These are phyloP conservation scores for Arizona elegans DNA, from an alignment of 2,113 vertebrate genomes.

Conservation along the genomic window DNA sequence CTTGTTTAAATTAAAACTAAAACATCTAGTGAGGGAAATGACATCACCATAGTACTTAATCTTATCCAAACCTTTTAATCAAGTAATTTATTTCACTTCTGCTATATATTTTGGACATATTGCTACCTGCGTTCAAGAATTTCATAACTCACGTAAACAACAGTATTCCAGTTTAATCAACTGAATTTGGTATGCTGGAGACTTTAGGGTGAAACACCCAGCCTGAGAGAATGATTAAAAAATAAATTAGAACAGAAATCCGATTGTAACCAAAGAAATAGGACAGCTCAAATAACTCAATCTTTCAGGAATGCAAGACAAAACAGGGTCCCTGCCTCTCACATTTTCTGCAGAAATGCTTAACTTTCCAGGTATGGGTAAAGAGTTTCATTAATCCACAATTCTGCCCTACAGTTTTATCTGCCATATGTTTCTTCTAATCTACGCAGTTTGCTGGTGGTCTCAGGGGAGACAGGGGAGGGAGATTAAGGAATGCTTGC, in stretches of 20 bases:
- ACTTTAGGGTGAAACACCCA: not conserved
- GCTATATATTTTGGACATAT: not conserved
- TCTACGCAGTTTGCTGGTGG: accelerated
- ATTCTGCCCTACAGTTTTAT: not conserved
- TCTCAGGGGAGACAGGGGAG: not conserved
- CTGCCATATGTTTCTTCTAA: not conserved
- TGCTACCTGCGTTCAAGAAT: not conserved
- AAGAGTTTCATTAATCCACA: not conserved
- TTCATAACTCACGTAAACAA: not conserved
- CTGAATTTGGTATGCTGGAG: not conserved
- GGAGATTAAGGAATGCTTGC: conserved; percentile 1
- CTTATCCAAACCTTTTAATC: not conserved
- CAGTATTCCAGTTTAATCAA: conserved; percentile 11
- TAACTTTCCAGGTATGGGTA: conserved; percentile 12
- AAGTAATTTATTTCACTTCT: conserved; percentile 12
- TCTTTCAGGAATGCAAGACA: not conserved
- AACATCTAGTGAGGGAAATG: not conserved
- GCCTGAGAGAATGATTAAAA: not conserved
- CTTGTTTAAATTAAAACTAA: not conserved
- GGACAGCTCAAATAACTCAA: not conserved
- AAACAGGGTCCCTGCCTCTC: not conserved
- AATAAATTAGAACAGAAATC: conserved; percentile 15
- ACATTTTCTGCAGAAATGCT: not conserved
- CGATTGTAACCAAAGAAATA: conserved; percentile 12
- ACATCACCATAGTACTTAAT: not conserved